These are phyloP conservation scores for Falco peregrinus DNA, from an alignment of 2,797 vertebrate genomes.

Conservation along the genomic window DNA sequence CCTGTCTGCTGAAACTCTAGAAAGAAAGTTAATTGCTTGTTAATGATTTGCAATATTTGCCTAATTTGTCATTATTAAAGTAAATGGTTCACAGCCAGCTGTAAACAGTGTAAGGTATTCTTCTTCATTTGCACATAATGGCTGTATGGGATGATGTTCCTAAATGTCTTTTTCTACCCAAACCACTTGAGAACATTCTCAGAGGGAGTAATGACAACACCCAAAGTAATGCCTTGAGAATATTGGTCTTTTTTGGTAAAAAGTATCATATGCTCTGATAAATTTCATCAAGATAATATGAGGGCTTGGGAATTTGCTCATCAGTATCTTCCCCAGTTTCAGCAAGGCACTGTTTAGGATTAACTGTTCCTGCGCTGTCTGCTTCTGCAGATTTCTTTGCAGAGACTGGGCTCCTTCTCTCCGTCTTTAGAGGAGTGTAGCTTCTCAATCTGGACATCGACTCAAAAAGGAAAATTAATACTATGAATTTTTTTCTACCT, in stretches of 20 bases:
- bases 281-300: background rate
- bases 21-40: constrained; percentile 43
- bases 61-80: constrained; percentile 61
- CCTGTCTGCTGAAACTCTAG: constrained; percentile 27
- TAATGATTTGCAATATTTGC: constrained; percentile 65
- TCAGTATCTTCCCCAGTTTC: background rate
- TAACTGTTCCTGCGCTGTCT: background rate
- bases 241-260: background rate
- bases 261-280: background rate
- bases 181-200: background rate
- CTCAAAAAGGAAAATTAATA: background rate
- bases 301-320: background rate
- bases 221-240: background rate
- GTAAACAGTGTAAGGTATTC: constrained; percentile 17
- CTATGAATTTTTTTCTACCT: background rate
- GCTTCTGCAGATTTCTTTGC: background rate
- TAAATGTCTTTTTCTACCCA: constrained; percentile 3
- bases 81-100: constrained; percentile 38
- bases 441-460: background rate
- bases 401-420: background rate
- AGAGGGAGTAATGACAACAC: background rate
- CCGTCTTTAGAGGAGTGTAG: background rate
- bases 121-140: constrained; percentile 13
- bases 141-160: background rate
- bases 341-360: background rate